Base-by-base conservation (phyloP, 1,140 invertebrate genomes). In the Lineus longissimus region DNA sequence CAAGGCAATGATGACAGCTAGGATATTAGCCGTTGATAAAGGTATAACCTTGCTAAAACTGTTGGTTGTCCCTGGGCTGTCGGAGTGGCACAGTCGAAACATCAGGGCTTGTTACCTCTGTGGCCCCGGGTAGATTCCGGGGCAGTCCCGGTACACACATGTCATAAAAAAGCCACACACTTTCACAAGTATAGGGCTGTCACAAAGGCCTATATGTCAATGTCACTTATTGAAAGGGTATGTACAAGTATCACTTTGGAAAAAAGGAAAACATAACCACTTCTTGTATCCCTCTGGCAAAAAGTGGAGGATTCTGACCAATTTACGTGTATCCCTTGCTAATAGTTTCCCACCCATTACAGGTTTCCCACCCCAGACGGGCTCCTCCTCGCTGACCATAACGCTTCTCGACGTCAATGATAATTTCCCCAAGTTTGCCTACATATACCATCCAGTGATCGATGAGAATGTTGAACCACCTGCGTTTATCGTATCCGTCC, bases 391-490 rank as follows among this genome's bases (percentile, higher is more conserved):
- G 1, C 83, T 98, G 19, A 94, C 92, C 0, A 92, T 98, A 0
- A 92, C 94, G 64, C 93, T 98, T 0, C 90, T 92, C 77, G 95
- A 98, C 74, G 94, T 98, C 61, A 98, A 98, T 80, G 96, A 98
- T 74, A 97, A 87, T 70, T 80, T 81, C n/a, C 94, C 94, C 0
- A 90, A 89, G 66, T 94, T 95, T 82, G 84, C 93, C 1, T 91
- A 94, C 76, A 92, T 95, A 74, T 97, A 97, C 77, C 86, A 92
- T 55, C 94, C 95, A 0, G 91, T 97, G 11, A 85, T 97, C 56
- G 91, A 91, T 0, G 94, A 97, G 80, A 92, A 95, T 78, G 88
- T 91, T 45, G 29, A 64, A 69, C 87, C 90, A 33, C 91, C 93
- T 33, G 88, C 90, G 70, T 94, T 93, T 84, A 70, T 76, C 6